A percentile compares a stretch with the other conserved stretches of the same genome.
phyloP scores from a whole-genome alignment of 2,797 vertebrate genomes.

The Syndactyla subalaris region DNA sequence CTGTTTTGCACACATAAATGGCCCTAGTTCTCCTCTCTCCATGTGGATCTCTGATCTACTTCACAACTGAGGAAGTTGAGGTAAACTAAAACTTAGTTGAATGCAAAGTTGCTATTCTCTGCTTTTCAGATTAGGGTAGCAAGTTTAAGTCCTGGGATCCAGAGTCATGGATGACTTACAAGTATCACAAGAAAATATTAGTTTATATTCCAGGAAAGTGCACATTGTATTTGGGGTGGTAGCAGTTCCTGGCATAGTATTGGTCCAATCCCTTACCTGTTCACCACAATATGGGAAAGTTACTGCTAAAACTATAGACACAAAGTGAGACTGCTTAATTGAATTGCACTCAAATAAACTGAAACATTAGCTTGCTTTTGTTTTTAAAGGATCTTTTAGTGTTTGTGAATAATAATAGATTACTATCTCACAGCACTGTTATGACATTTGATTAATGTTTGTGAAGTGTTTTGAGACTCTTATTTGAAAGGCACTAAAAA shows the following conservation, averaged over 20 bases:
- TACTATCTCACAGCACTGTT: neutral
- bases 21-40: neutral
- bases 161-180: neutral
- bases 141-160: neutral
- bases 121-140: neutral
- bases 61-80: neutral
- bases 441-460: conserved; percentile 30
- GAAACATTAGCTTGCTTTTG: neutral
- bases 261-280: neutral
- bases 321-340: neutral
- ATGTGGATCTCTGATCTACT: neutral
- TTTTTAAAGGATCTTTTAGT: conserved; percentile 14
- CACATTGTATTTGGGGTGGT: fast-evolving
- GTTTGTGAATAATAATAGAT: neutral
- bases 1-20: neutral
- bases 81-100: neutral
- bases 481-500: conserved; percentile 42
- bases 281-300: fast-evolving
- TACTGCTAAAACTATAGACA: neutral
- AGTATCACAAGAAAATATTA: neutral
- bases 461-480: conserved; percentile 28
- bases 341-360: neutral
- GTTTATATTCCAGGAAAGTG: neutral
- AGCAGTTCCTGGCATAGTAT: neutral
- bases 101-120: neutral